phyloP scores from a whole-genome alignment of 2,797 vertebrate genomes.

The Oryzias dopingdopingensis region DNA sequence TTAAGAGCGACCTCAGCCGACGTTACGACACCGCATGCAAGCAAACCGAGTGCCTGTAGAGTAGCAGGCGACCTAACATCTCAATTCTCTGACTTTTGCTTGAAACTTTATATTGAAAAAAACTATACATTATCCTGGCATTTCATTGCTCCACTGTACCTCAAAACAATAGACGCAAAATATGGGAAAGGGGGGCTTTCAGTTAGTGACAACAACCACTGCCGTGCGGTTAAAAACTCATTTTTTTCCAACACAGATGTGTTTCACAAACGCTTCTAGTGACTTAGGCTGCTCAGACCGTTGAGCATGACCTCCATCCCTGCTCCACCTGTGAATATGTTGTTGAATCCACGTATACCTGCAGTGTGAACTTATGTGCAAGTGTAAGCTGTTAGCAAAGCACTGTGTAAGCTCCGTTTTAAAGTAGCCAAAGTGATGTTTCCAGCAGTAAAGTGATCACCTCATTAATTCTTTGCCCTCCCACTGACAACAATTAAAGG shows the following conservation, averaged over 20 bases:
- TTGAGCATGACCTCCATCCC: conserved; percentile 64
- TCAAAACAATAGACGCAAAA: conserved; percentile 11
- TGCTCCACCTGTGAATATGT: conserved; percentile 55
- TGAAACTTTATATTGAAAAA: conserved; percentile 3
- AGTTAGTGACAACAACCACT: conserved; percentile 57
- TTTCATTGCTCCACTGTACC: conserved; percentile 37
- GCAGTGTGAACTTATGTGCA: conserved; percentile 49
- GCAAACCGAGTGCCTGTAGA: conserved; percentile 64
- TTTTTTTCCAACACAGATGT: conserved; percentile 54
- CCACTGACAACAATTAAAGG: conserved; percentile 63
- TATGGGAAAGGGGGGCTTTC: conserved; percentile 29
- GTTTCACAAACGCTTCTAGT: conserved; percentile 55
- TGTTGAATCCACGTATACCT: conserved; percentile 59
- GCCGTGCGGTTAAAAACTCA: conserved; percentile 50
- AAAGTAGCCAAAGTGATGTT: conserved; percentile 66
- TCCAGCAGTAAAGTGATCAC: conserved; percentile 52
- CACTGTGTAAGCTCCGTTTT: conserved; percentile 61
- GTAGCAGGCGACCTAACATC: conserved; percentile 60
- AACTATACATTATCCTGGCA: conserved; percentile 29
- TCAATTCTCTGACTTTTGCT: conserved; percentile 41
- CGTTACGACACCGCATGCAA: conserved; percentile 66
- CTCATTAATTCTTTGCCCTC: conserved; percentile 56
- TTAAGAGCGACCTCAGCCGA: conserved; percentile 39
- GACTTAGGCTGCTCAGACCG: conserved; percentile 56
- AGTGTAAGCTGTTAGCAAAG: conserved; percentile 50